Conservation (phyloP, 2,888 invertebrate species). For the Volucella bombylans region DNA sequence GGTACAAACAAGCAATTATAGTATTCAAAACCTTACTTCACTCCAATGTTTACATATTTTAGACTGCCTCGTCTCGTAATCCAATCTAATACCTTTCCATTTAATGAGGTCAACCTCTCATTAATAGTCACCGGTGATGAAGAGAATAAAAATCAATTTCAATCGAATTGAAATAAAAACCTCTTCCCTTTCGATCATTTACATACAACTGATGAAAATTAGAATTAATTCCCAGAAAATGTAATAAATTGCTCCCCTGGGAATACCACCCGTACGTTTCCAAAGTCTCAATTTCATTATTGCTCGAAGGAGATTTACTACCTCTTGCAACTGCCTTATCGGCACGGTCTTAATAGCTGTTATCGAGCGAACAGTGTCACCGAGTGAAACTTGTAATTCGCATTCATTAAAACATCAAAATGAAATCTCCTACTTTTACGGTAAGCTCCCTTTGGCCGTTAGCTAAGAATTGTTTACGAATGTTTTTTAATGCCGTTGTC, state of each 20-base stretch:
- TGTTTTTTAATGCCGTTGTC: neutral
- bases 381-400: slow-evolving; percentile 29
- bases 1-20: too few relatives aligned
- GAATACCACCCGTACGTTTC: neutral
- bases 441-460: slow-evolving; percentile 60
- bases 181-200: neutral
- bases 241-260: slow-evolving; percentile 14
- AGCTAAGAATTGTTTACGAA: slow-evolving; percentile 49
- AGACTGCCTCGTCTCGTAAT: too few relatives aligned
- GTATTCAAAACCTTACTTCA: too few relatives aligned
- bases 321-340: neutral
- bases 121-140: slow-evolving; percentile 27
- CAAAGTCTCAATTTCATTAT: slow-evolving; percentile 45
- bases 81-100: too few relatives aligned
- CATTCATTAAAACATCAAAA: slow-evolving; percentile 59
- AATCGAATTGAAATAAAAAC: slow-evolving; percentile 45
- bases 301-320: slow-evolving; percentile 41
- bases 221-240: slow-evolving; percentile 31
- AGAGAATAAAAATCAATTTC: slow-evolving; percentile 50
- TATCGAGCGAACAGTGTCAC: slow-evolving; percentile 10
- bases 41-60: too few relatives aligned
- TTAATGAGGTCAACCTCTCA: neutral
- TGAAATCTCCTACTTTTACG: slow-evolving; percentile 60
- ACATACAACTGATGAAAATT: slow-evolving; percentile 27
- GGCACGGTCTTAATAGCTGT: slow-evolving; percentile 9